Conservation (phyloP, 2,888 invertebrate species). For the Coelinius sp. region DNA sequence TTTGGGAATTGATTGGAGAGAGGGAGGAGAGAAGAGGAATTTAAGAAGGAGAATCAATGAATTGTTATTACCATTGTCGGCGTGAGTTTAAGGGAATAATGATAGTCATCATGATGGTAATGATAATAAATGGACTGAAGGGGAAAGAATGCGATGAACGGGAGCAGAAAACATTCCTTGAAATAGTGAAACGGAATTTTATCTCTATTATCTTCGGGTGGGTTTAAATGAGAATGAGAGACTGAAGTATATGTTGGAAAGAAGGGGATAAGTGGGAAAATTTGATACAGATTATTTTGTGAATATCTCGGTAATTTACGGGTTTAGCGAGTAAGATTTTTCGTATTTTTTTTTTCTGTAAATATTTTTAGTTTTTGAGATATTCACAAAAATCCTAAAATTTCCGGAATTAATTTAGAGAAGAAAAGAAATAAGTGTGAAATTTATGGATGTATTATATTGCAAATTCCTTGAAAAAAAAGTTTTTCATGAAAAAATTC, state of each 20-base stretch:
- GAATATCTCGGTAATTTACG: not conserved
- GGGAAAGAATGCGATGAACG: slow-evolving; percentile 4
- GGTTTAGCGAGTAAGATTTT: not conserved
- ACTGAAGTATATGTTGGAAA: not conserved
- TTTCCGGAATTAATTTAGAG: too few relatives aligned
- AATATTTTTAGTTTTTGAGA: too few relatives aligned
- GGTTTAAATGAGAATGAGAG: not conserved
- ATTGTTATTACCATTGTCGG: slow-evolving; percentile 2
- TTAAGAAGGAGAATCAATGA: not conserved
- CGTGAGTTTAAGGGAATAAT: not conserved
- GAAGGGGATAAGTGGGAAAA: not conserved
- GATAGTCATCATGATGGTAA: slow-evolving; percentile 5
- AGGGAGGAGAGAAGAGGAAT: not conserved
- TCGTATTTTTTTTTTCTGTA: too few relatives aligned
- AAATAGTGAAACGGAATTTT: slow-evolving; percentile 2
- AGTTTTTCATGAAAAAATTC: too few relatives aligned
- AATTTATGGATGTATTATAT: too few relatives aligned
- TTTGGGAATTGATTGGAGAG: too few relatives aligned
- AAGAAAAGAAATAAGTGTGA: too few relatives aligned
- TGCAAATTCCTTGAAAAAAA: too few relatives aligned
- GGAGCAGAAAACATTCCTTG: not conserved
- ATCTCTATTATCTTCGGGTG: not conserved
- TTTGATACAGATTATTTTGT: not conserved
- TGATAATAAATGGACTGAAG: not conserved
- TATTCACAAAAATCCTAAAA: too few relatives aligned